Evolutionary conservation across 2,888 invertebrate genomes (phyloP).

Genomic region (Silvanus unidentatus): DNA sequence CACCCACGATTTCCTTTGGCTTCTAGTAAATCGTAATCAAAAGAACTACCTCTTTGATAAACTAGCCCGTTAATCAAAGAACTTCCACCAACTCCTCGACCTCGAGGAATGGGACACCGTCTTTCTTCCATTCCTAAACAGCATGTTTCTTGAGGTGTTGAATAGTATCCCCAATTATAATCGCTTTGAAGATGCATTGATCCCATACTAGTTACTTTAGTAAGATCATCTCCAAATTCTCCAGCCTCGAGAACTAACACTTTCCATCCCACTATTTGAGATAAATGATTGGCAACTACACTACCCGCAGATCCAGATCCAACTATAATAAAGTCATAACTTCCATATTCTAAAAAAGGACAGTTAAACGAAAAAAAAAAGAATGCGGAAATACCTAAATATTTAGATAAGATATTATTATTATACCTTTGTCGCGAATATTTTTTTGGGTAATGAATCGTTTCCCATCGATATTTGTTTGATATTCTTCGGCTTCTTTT

Average conservation of each 20-base stretch:
- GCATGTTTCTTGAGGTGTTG: conserved; percentile 14
- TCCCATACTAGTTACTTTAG: conserved; percentile 31
- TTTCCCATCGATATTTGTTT: too few relatives aligned
- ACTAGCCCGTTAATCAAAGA: conserved; percentile 49
- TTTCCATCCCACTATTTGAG: conserved; percentile 43
- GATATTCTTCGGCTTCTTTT: too few relatives aligned
- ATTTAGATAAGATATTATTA: too few relatives aligned
- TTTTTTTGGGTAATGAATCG: too few relatives aligned
- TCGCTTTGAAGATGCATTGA: conserved; percentile 39
- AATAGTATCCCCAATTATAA: conserved; percentile 43
- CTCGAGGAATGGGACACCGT: conserved; percentile 39
- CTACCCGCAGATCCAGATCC: conserved; percentile 50
- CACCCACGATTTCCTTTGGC: conserved; percentile 34
- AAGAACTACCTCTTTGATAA: conserved; percentile 46
- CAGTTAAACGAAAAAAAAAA: too few relatives aligned
- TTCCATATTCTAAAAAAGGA: conserved; percentile 17
- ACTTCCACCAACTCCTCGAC: conserved; percentile 50
- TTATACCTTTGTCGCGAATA: too few relatives aligned
- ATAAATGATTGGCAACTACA: conserved; percentile 48
- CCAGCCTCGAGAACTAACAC: conserved; percentile 36
- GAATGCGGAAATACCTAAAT: too few relatives aligned
- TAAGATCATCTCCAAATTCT: conserved; percentile 42
- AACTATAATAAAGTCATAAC: conserved; percentile 47
- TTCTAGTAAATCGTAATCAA: conserved; percentile 48
- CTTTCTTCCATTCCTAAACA: conserved; percentile 14